Evolutionary conservation across 2,797 vertebrate genomes (phyloP), one percentile per base, ranked within the genome.

Genomic region (Anableps anableps): DNA sequence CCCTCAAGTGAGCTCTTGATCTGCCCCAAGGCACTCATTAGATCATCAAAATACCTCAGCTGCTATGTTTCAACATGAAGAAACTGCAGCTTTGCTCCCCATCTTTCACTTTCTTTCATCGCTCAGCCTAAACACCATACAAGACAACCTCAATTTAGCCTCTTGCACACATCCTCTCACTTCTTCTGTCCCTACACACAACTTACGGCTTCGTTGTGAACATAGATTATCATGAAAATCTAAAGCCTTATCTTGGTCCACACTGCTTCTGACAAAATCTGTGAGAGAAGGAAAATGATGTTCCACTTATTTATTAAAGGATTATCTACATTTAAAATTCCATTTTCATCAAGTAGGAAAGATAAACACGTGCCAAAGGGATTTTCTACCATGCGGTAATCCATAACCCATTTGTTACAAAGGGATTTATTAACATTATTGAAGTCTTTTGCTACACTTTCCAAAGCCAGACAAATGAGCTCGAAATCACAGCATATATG

Each of bases 271-370:
- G 29, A 31, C 31, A 66, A 73, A 66, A 74, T 29, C 71, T 26
- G 55, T 64, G 41, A 43, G 62, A n/a, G 14, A n/a, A 45, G 29
- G 7, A 19, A 10, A 82, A 41, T 8, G 10, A 7, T 19, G 26
- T 8, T 38, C 17, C 45, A 48, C 72, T 43, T 47, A 72, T 66
- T 83, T 64, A 66, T 23, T 47, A 55, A 73, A 51, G 58, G 68
- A 80, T 80, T 77, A 74, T 50, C 55, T 55, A 41, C 48, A 36
- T 85, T 66, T 72, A 34, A 78, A 75, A 81, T 72, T n/a, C 43
- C 9, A 75, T 60, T 71, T 47, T 70, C 48, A 29, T 45, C 41
- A 60, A 75, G 66, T 73, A 4, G 23, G 68, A 64, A 1, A 64
- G 5, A 76, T 55, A 58, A 71, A 38, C 29, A 78, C 48, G 26